A percentile compares a stretch with the other conserved stretches of the same genome.
These are phyloP conservation scores for Drosophila rellima DNA, from an alignment of 2,888 invertebrate genomes.

Conservation along the genomic window DNA sequence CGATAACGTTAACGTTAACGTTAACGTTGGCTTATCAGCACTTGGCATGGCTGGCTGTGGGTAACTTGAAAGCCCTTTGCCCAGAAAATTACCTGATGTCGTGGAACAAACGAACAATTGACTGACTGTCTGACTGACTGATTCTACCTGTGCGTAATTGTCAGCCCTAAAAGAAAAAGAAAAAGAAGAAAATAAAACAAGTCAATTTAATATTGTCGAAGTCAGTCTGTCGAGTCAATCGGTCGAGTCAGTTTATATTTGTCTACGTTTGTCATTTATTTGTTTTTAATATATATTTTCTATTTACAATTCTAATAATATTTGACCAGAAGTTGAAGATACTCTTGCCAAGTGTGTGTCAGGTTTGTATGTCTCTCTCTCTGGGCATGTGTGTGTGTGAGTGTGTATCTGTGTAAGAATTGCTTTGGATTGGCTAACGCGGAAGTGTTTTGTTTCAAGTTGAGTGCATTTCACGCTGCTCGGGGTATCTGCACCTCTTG, in stretches of 20 bases:
- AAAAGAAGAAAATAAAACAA: background rate
- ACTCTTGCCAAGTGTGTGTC: background rate
- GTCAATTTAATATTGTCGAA: slow-evolving; percentile 1
- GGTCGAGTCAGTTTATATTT: slow-evolving; percentile 36
- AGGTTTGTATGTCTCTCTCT: slow-evolving; percentile 10
- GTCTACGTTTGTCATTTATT: slow-evolving; percentile 17
- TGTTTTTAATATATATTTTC: slow-evolving; percentile 34
- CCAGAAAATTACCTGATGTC: slow-evolving; percentile 14
- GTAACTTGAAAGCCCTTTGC: background rate
- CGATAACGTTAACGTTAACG: slow-evolving; percentile 42
- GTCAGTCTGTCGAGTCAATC: slow-evolving; percentile 15
- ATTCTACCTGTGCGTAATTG: slow-evolving; percentile 26
- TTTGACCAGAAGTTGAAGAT: slow-evolving; percentile 10
- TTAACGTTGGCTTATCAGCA: slow-evolving; percentile 37
- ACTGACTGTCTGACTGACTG: background rate
- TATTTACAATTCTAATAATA: slow-evolving; percentile 10
- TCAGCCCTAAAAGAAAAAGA: background rate
- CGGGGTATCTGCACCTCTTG: slow-evolving; percentile 28
- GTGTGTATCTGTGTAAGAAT: slow-evolving; percentile 4
- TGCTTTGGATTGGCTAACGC: slow-evolving; percentile 24
- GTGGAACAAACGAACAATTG: slow-evolving; percentile 3
- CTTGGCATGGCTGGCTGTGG: slow-evolving; percentile 2
- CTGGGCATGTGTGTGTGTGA: slow-evolving; percentile 12
- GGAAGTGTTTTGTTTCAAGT: slow-evolving; percentile 48
- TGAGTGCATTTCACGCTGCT: slow-evolving; percentile 53